phyloP scores from a whole-genome alignment of 2,797 vertebrate species.

The Cirrhinus mrigala region DNA sequence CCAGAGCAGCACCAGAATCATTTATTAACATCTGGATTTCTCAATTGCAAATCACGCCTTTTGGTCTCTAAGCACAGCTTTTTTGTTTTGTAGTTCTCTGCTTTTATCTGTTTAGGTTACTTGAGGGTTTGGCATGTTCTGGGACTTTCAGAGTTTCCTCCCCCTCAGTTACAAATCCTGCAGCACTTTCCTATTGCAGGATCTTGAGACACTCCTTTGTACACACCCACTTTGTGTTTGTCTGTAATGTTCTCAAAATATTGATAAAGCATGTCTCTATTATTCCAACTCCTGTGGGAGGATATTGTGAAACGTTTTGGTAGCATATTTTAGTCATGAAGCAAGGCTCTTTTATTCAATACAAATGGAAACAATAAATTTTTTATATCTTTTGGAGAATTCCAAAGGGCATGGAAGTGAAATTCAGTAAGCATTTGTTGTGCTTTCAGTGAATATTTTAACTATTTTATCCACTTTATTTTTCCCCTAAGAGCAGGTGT shows the following conservation, averaged over 20 bases:
- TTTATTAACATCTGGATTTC: constrained; percentile 60
- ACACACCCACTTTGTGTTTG: constrained; percentile 60
- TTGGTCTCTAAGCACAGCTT: constrained; percentile 20
- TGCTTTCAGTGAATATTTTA: too few species aligned
- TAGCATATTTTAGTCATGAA: neutral
- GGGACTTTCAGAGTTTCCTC: constrained; percentile 27
- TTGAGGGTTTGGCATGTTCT: constrained; percentile 35
- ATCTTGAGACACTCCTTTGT: constrained; percentile 51
- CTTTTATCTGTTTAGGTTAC: constrained; percentile 44
- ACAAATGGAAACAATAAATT: neutral
- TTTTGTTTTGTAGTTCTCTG: constrained; percentile 31
- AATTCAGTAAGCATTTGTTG: too few species aligned
- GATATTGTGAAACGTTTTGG: constrained; percentile 32
- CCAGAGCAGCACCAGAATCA: neutral
- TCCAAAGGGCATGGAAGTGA: neutral
- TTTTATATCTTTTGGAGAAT: neutral
- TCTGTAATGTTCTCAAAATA: constrained; percentile 58
- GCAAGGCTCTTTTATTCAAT: neutral
- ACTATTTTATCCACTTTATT: too few species aligned
- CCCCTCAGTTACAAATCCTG: constrained; percentile 3
- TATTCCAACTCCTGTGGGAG: neutral
- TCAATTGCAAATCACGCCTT: constrained; percentile 48
- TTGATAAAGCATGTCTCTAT: constrained; percentile 18
- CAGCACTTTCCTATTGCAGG: constrained; percentile 11
- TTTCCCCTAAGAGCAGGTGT: too few species aligned